Evolutionary conservation across 2,888 invertebrate genomes (phyloP), one percentile per base, ranked within the genome.

Genomic region (Eupithecia centaureata): DNA sequence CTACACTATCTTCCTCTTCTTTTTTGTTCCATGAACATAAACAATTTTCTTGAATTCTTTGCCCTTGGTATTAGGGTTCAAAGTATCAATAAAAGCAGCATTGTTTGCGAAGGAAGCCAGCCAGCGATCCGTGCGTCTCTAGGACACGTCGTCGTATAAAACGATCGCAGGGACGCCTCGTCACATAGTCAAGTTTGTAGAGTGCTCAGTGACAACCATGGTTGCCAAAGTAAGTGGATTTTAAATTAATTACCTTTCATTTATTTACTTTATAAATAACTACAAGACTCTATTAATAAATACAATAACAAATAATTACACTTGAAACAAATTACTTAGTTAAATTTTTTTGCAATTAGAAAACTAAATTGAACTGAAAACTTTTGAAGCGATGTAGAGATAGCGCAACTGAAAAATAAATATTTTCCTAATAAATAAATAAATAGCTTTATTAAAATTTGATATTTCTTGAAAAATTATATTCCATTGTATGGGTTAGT

Each of bases 61-160:
- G 12, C 47, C 13, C 27, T 52, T 27, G 5, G 2, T 4, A 33
- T 5, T 30, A 57, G 32, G 57, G 57, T 57, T 32, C 22, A 33
- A 28, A 57, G 33, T 57, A 15, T n/a, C 18, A 22, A 22, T 47
- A 22, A 47, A 47, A 12, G 5, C 22, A 8, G 1, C 18, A 61
- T 72, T 81, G 81, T 82, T 80, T 82, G 76, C 72, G 76, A 79
- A 80, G 83, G 84, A 83, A 86, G 85, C 82, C 80, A 84, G 73
- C 75, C 87, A 88, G 72, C 82, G 84, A 89, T 86, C 86, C 92
- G 85, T 89, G 81, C 70, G 77, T 7, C 67, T 88, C 86, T 87
- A 88, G 89, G 90, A 90, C 90, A 79, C 82, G 22, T 27, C 68
- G 22, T 75, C 84, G 67, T 91, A 91, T 91, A 91, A 82, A 91